A percentile compares a stretch with the other conserved stretches of the same genome.
Conservation (phyloP, 1,140 invertebrate genomes). For the Teleopsis dalmanni region DNA sequence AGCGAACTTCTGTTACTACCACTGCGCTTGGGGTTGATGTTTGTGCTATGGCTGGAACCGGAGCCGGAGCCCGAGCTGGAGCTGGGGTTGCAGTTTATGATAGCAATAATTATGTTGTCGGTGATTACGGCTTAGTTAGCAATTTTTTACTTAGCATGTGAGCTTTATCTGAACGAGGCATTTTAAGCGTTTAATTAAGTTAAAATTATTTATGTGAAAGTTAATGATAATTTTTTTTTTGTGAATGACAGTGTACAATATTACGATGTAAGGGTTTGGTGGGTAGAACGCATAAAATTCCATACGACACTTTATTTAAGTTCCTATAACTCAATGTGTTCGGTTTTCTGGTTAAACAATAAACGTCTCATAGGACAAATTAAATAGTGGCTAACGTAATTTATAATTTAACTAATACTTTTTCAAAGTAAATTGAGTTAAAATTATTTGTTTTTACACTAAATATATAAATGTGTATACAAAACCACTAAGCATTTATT, state of each 20-base stretch:
- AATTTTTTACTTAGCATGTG: slow-evolving; percentile 10
- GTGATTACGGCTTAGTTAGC: slow-evolving; percentile 20
- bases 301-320: no score
- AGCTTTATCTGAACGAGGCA: slow-evolving; percentile 29
- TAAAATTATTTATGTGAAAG: slow-evolving; percentile 32
- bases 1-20: no score
- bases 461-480: no score
- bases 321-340: no score
- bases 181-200: slow-evolving; percentile 41
- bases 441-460: no score
- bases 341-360: no score
- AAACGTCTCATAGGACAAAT: no score
- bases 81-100: not conserved
- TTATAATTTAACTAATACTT: not conserved
- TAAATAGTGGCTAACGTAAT: not conserved
- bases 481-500: no score
- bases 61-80: not conserved
- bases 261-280: not conserved
- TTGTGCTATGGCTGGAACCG: not conserved
- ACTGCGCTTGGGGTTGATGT: no score
- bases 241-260: not conserved
- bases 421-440: no score
- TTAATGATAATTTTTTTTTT: not conserved
- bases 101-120: slow-evolving; percentile 5
- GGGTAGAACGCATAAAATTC: not conserved